Evolutionary conservation across 2,797 vertebrate species (phyloP), one percentile per base, ranked within the genome.

Genomic region (Muscicapa striata): DNA sequence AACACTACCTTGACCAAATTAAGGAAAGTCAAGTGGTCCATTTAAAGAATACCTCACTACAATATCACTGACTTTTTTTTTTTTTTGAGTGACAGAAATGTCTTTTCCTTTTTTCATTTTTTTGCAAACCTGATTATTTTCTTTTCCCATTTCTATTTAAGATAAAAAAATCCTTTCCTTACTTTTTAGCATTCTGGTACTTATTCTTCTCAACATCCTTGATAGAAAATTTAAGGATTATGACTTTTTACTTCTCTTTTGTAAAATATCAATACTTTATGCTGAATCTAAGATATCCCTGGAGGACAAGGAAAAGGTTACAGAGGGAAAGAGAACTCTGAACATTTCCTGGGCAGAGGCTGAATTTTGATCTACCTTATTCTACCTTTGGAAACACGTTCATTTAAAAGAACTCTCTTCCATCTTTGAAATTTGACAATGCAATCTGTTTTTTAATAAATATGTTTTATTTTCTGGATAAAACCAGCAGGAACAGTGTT

Each of bases 241-340:
- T 84, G 30, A 36, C 38, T 96, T 97, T 91, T 73, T 83, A 68
- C 67, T 95, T 87, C 30, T 82, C 40, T 95, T 94, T 95, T 92
- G 73, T 95, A 89, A 95, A 96, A 91, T 90, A 91, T 72, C 91
- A 94, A 46, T 90, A 95, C 54, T 80, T 96, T 87, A 81, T 90
- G 61, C 62, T 87, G 93, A 97, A 94, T 96, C 55, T 80, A 82
- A 95, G 80, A 81, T 63, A 85, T 89, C 75, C 74, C 90, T 76
- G 32, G 88, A 93, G 90, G 68, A 91, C 54, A 72, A 90, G 19
- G 11, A 63, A 80, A 94, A 93, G 38, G 21, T 68, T 94, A 48
- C 66, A 29, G 61, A 62, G 85, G 95, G 80, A 88, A 69, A 92
- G 63, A 91, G 32, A 92, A 45, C 61, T 89, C 64, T 87, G 46